Base-by-base conservation (phyloP, 2,888 invertebrate genomes). In the Eristalis intricaria region DNA sequence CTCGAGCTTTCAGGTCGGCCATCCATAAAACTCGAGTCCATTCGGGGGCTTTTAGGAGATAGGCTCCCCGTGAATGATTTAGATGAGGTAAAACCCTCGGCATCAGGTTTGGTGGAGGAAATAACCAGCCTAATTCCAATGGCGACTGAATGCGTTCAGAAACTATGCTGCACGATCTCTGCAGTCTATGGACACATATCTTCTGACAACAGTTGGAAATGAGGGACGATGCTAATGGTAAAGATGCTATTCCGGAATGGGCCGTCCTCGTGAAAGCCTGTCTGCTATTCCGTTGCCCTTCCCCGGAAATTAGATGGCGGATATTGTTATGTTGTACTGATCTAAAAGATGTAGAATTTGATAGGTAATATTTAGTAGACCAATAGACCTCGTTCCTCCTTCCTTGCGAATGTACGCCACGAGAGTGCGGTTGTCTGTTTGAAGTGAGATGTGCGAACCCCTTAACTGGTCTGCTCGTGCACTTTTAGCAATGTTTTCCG, bases 301-400 rank as follows among this genome's bases (percentile, higher is more conserved):
- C 23, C 60, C 23, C 23, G 60, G 23, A 60, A 60, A 23, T 23
- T 60, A 60, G 60, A 60, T 23, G 22, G 60, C 22, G 23, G 11
- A 60, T 5, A 60, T 60, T 19, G 7, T 10, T 23, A 60, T 60
- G 60, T 60, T 60, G 19, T 23, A 60, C 60, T 60, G 22, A 5
- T 60, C 60, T 23, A 60, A 19, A 60, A 4, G 11, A 23, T 60
- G 60, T 1, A 32, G 29, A 56, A 70, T 70, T 5, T 70, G 70
- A 35, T 35, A 70, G 22, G 70, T 70, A 23, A 70, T 1, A 35
- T 70, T 22, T 70, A 70, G 23, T 13, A 70, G 60, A 26, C 70
- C 58, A 70, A 70, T 70, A 22, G 35, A 70, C 60, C 58, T 26
- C 26, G 26, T 26, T 26, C 26, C 26, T 4, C 26, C 26, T 4